These are phyloP conservation scores for Malurus splendens DNA, from an alignment of 2,797 vertebrate genomes.

Conservation along the genomic window DNA sequence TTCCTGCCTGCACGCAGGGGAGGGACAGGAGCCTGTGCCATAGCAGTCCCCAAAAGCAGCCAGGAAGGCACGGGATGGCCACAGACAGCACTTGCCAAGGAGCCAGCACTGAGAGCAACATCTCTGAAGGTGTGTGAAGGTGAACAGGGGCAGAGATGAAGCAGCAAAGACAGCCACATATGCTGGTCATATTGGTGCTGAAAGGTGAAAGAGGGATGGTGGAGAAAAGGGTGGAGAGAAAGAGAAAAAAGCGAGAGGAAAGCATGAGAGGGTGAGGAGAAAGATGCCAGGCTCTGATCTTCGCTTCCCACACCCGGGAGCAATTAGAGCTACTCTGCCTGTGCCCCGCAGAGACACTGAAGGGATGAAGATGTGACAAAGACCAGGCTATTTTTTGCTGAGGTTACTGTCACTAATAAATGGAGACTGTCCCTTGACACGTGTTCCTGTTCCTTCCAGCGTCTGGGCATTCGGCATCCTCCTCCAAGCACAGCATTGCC, in stretches of 20 bases:
- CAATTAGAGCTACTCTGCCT: slow-evolving; percentile 17
- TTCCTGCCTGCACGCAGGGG: rapidly evolving
- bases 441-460: background rate
- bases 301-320: background rate
- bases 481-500: rapidly evolving
- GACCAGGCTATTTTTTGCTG: slow-evolving; percentile 22
- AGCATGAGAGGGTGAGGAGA: background rate
- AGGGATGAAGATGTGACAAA: slow-evolving; percentile 29
- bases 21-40: rapidly evolving
- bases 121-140: background rate
- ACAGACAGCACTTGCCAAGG: background rate
- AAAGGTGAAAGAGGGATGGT: background rate
- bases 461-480: background rate
- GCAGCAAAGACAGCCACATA: background rate
- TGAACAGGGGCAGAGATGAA: background rate
- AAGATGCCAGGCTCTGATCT: background rate
- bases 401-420: slow-evolving; percentile 35
- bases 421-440: slow-evolving; percentile 8
- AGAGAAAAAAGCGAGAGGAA: background rate
- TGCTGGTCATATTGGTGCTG: rapidly evolving
- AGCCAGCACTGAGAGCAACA: rapidly evolving
- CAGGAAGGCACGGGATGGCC: background rate
- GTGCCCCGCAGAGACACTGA: background rate
- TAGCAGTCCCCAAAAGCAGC: background rate
- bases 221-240: background rate